A percentile compares a stretch with the other conserved stretches of the same genome.
Evolutionary conservation across 2,888 invertebrate species (phyloP).

Genomic region (Callimorpha dominula): DNA sequence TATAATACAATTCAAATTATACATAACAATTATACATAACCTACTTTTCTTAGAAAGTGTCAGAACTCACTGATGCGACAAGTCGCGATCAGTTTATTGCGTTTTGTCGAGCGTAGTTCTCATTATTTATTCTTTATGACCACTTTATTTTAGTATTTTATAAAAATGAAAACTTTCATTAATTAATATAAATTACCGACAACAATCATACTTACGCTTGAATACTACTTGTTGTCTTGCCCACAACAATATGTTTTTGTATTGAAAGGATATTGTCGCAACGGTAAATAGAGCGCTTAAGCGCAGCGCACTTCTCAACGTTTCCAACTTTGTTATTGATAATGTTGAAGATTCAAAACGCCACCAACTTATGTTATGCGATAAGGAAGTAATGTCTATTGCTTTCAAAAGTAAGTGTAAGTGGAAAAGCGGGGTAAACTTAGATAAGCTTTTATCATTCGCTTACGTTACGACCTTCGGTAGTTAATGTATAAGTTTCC

Average conservation of each 20-base stretch:
- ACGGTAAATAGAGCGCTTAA: slow-evolving; percentile 27
- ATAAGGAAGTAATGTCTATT: slow-evolving; percentile 50
- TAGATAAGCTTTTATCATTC: slow-evolving; percentile 41
- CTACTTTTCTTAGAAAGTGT: slow-evolving; percentile 52
- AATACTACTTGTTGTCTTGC: neutral
- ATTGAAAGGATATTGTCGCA: neutral
- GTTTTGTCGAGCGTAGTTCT: neutral
- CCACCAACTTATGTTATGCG: slow-evolving; percentile 49
- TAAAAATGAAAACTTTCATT: too few relatives aligned
- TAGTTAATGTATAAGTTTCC: slow-evolving; percentile 25
- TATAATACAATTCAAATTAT: too few relatives aligned
- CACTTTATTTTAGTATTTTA: too few relatives aligned
- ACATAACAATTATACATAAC: slow-evolving; percentile 60
- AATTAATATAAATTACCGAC: neutral
- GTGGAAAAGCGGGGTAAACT: slow-evolving; percentile 32
- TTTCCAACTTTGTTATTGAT: slow-evolving; percentile 56
- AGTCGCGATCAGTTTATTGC: neutral
- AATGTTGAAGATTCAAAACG: slow-evolving; percentile 59
- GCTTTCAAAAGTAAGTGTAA: slow-evolving; percentile 50
- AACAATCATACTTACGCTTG: neutral
- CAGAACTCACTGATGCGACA: slow-evolving; percentile 17
- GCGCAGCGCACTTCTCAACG: slow-evolving; percentile 54
- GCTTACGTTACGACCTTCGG: slow-evolving; percentile 41
- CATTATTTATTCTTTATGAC: too few relatives aligned
- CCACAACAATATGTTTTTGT: neutral